These are phyloP conservation scores for Helleia helle DNA, from an alignment of 2,888 invertebrate species.

Conservation along the genomic window DNA sequence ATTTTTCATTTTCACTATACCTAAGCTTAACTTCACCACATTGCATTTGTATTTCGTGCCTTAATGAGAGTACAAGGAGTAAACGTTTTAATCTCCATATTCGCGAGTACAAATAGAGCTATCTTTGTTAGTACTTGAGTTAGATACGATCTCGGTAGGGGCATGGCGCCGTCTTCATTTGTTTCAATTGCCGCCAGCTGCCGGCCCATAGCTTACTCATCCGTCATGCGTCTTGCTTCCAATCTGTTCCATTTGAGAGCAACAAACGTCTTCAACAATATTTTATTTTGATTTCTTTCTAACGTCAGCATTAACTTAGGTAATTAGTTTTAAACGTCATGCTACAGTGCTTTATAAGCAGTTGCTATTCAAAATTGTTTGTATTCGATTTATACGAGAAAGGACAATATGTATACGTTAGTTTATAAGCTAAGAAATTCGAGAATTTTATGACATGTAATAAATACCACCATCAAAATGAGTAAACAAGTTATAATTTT, in stretches of 20 bases:
- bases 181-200: constrained; percentile 57
- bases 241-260: constrained; percentile 13
- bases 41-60: neutral
- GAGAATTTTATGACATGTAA: too few species aligned
- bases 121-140: constrained; percentile 5
- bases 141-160: constrained; percentile 19
- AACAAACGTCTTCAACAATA: neutral
- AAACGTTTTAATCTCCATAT: constrained; percentile 1
- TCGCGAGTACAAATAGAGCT: constrained; percentile 7
- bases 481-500: too few species aligned
- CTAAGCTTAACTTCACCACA: neutral
- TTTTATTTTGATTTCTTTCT: constrained; percentile 1
- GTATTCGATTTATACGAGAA: too few species aligned
- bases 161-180: constrained; percentile 57
- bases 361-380: too few species aligned
- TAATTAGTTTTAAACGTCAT: neutral
- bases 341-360: too few species aligned
- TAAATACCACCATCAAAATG: too few species aligned
- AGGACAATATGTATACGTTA: too few species aligned
- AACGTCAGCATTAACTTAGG: neutral
- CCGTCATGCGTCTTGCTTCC: constrained; percentile 13
- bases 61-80: neutral
- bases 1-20: neutral
- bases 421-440: too few species aligned
- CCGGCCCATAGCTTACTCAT: constrained; percentile 30